Evolutionary conservation across 2,797 vertebrate species (phyloP), one percentile per base, ranked within the genome.

Genomic region (Hypotaenidia okinawae): DNA sequence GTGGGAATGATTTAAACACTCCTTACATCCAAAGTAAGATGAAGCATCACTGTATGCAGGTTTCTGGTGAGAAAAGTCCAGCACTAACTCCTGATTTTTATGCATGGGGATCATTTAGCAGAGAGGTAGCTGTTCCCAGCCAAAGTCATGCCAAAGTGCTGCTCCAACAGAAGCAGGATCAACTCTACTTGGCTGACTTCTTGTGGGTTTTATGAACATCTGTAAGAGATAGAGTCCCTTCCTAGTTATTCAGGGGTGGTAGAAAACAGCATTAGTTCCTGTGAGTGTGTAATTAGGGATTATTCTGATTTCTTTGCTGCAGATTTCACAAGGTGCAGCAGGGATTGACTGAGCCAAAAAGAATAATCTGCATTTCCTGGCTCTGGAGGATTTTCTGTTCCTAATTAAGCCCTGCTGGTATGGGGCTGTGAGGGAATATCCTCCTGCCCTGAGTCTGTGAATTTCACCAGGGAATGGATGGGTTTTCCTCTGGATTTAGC

Each of bases 1-100:
- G 11, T 28, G 51, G 32, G 59, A 79, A 51, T 13, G 28, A 58
- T 14, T 35, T 49, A 27, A 89, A 8, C 18, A 1, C 22, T 57
- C 30, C 55, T 41, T 24, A 37, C 5, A 27, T 17, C 8, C n/a
- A 14, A 47, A 35, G 7, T 0, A 0, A 75, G 18, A 28, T 15
- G 19, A 11, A 6, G 41, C 41, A 41, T 41, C 41, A 41, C 17
- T 61, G 39, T n/a, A 4, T 62, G 16, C 14, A 76, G 16, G 24
- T 25, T 23, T 18, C 28, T 35, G 30, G 8, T 76, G 59, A 33
- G 35, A 85, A 87, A 70, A 83, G 4, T 14, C 35, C 33, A 6
- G n/a, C 1, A 8, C 24, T 63, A 37, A 41, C 27, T 81, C 45
- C 51, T 75, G 51, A 7, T 10, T 76, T 84, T 66, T 66, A 18